Base-by-base conservation (phyloP, 1,140 invertebrate genomes). In the Lasioglossum baleicum region DNA sequence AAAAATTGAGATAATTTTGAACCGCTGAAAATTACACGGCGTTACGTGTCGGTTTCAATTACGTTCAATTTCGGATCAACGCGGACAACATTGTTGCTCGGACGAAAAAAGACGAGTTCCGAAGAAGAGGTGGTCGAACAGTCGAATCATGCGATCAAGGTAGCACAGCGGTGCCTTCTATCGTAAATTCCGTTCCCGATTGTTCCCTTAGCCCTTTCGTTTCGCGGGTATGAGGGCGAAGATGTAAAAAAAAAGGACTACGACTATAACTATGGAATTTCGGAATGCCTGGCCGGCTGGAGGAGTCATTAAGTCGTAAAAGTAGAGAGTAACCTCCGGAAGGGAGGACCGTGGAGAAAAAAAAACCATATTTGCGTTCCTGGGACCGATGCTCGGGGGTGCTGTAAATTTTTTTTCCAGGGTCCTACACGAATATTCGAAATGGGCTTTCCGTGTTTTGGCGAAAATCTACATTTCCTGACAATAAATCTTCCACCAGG, bases 281-380 rank as follows among this genome's bases (percentile, higher is more conserved):
- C 26, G n/a, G 44, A 75, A 75, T 75, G 64, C 44, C 31, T 31
- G 10, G n/a, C 42, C 53, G 64, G 31, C 7, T 26, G 42, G 42
- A 65, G 31, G 70, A 83, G 64, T 75, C 67, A 72, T 74, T 68
- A 77, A 81, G 68, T 81, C 69, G 82, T 83, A 83, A 83, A 83
- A 81, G 60, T 81, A 78, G 68, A 78, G 53, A 67, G 51, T 61
- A 77, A 56, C 35, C 66, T 61, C 1, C 7, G 44, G 40, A 42
- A 51, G 51, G 17, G 51, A 20, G 15, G 51, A 20, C 7, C 3
- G 4, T 26, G 7, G 2, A 31, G 64, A 17, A 26, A 1, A 17
- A 60, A 15, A 65, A 75, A 75, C 7, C 20, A 71, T 31, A 71
- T 77, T 77, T 70, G 67, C 75, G 60, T 69, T 58, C 67, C 53